Percentiles rank a stretch among this genome's conserved stretches.
These are phyloP conservation scores for Mantis religiosa DNA, from an alignment of 2,888 invertebrate genomes.

Conservation along the genomic window DNA sequence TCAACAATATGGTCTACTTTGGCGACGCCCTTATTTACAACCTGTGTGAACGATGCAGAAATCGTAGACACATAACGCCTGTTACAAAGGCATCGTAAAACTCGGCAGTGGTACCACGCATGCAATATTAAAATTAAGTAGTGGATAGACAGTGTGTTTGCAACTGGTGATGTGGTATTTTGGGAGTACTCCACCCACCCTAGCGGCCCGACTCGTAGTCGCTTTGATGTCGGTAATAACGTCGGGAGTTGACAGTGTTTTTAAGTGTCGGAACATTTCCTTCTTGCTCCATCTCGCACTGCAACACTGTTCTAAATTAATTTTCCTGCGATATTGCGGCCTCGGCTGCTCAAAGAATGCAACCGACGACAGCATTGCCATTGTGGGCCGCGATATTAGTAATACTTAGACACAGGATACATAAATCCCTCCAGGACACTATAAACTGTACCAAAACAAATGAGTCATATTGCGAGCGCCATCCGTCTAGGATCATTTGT, in stretches of 20 bases:
- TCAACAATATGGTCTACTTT: no score
- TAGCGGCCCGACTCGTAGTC: not conserved
- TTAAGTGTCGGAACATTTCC: not conserved
- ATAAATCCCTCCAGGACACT: no score
- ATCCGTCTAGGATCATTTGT: no score
- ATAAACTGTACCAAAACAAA: no score
- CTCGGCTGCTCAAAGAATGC: not conserved
- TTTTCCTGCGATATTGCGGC: not conserved
- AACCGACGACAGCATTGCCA: not conserved
- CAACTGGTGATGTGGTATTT: not conserved
- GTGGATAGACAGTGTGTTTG: not conserved
- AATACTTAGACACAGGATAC: no score
- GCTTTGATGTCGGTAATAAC: slow-evolving; percentile 1
- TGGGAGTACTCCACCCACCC: not conserved
- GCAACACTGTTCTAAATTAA: not conserved
- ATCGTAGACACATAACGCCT: not conserved
- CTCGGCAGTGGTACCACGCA: not conserved
- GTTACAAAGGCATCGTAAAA: not conserved
- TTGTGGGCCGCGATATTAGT: not conserved
- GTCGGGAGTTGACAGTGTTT: not conserved
- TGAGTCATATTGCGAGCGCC: no score
- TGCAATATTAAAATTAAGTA: not conserved
- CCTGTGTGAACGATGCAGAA: not conserved
- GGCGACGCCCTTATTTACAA: not conserved
- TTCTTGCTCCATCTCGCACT: not conserved